Conservation (phyloP, 2,797 vertebrate species). For the Toxotes lorentzi region DNA sequence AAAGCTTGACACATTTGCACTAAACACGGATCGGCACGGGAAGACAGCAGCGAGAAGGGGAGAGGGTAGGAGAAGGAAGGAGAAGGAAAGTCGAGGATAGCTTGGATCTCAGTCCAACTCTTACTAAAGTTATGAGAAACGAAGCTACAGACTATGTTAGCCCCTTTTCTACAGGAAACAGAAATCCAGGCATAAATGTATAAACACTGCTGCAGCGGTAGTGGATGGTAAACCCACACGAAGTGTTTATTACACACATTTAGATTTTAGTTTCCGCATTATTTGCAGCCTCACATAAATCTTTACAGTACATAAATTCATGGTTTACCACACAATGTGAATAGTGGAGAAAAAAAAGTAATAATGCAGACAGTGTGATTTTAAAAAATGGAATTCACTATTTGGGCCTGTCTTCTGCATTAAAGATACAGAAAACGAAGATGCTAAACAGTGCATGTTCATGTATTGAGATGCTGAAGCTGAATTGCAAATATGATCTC, state of each 20-base stretch:
- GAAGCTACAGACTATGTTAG: no score
- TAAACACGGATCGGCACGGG: slow-evolving; percentile 50
- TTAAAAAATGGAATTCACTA: not conserved
- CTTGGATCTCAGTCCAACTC: slow-evolving; percentile 50
- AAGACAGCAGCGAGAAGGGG: slow-evolving; percentile 27
- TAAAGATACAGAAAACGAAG: slow-evolving; percentile 29
- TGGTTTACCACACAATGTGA: not conserved
- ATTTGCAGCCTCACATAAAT: not conserved
- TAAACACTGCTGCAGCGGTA: not conserved
- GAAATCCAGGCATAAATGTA: not conserved
- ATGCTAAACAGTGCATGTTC: slow-evolving; percentile 29
- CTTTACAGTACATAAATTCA: not conserved
- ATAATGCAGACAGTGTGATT: not conserved
- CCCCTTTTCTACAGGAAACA: not conserved
- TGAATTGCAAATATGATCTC: slow-evolving; percentile 72
- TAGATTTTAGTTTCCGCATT: not conserved
- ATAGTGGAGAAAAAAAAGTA: not conserved
- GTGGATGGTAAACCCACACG: not conserved
- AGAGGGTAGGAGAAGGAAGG: slow-evolving; percentile 43
- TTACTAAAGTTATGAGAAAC: not conserved
- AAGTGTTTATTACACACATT: not conserved
- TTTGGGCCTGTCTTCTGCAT: not conserved
- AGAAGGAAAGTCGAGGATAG: not conserved
- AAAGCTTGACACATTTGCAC: slow-evolving; percentile 58
- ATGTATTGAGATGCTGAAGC: slow-evolving; percentile 55